Percentiles rank a stretch among this genome's conserved stretches.
phyloP scores from a whole-genome alignment of 2,113 vertebrate species.

The Scophthalmus maximus region DNA sequence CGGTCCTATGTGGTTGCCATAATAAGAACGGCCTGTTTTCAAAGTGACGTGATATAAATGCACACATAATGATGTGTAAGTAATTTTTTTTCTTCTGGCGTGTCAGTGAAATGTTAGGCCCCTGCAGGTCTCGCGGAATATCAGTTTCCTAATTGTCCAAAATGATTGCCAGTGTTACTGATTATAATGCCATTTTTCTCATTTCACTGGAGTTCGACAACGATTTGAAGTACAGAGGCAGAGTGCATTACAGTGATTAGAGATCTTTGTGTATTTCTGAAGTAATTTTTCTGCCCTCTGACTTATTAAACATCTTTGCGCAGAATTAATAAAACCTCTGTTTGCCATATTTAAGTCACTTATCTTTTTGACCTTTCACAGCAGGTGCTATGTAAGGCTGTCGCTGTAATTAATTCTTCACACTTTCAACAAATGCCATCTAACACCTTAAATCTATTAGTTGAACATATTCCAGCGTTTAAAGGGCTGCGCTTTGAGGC shows the following conservation, averaged over 20 bases:
- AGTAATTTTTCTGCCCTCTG: slow-evolving; percentile 14
- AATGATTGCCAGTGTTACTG: slow-evolving; percentile 15
- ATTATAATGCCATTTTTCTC: slow-evolving; percentile 11
- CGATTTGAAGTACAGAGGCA: slow-evolving; percentile 26
- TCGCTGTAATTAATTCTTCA: slow-evolving; percentile 50
- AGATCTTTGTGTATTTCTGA: neutral
- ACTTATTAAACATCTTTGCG: slow-evolving; percentile 20
- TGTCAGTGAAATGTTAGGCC: slow-evolving; percentile 16
- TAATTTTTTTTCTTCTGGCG: slow-evolving; percentile 4
- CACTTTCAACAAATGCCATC: slow-evolving; percentile 52
- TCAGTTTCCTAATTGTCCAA: slow-evolving; percentile 14
- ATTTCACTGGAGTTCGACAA: slow-evolving; percentile 35
- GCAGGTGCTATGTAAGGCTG: slow-evolving; percentile 42
- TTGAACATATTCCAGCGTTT: slow-evolving; percentile 47
- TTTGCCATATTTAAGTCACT: slow-evolving; percentile 39
- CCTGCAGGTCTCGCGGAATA: slow-evolving; percentile 48
- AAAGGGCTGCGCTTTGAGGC: slow-evolving; percentile 27
- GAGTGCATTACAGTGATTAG: neutral
- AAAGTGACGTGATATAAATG: slow-evolving; percentile 2
- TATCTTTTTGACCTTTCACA: slow-evolving; percentile 66
- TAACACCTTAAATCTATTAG: slow-evolving; percentile 55
- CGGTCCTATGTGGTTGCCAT: slow-evolving; percentile 15
- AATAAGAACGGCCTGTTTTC: slow-evolving; percentile 10
- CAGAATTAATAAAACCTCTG: slow-evolving; percentile 36
- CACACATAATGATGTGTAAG: slow-evolving; percentile 29